These are phyloP conservation scores for Venustoraphidia nigricollis DNA, from an alignment of 2,888 invertebrate genomes.

Conservation along the genomic window DNA sequence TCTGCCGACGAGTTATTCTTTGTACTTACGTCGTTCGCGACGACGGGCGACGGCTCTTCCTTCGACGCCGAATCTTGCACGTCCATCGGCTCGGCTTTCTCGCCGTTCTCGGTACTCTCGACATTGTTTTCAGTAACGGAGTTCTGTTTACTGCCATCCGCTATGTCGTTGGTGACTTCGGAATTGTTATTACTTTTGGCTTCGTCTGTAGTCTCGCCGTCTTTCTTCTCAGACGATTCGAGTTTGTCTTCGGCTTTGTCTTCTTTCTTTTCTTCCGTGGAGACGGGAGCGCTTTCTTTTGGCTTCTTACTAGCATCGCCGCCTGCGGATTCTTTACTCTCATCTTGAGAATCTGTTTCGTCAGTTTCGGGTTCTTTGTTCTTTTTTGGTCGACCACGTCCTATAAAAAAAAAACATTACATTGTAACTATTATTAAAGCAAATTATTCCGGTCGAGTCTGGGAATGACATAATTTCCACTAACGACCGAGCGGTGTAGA, in stretches of 20 bases:
- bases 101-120: constrained; percentile 25
- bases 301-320: constrained; percentile 13
- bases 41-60: constrained; percentile 9
- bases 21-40: constrained; percentile 5
- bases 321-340: constrained; percentile 21
- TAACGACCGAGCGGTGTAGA: no score
- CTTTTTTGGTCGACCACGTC: constrained; percentile 24
- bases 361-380: constrained; percentile 18
- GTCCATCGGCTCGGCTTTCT: constrained; percentile 24
- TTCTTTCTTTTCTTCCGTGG: constrained; percentile 1
- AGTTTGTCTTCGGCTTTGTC: constrained; percentile 5
- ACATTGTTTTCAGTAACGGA: constrained; percentile 14
- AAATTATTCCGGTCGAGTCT: neutral
- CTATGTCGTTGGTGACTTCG: constrained; percentile 14
- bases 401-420: constrained; percentile 11
- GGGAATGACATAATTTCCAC: no score
- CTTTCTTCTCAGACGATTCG: constrained; percentile 9
- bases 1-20: constrained; percentile 7
- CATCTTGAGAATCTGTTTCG: constrained; percentile 23
- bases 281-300: constrained; percentile 3
- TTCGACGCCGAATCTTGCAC: constrained; percentile 13
- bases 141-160: constrained; percentile 1
- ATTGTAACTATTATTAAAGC: neutral
- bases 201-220: constrained; percentile 10
- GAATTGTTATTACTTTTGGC: constrained; percentile 22